Conservation (phyloP, 2,888 invertebrate species). For the Criorhina ranunculi region DNA sequence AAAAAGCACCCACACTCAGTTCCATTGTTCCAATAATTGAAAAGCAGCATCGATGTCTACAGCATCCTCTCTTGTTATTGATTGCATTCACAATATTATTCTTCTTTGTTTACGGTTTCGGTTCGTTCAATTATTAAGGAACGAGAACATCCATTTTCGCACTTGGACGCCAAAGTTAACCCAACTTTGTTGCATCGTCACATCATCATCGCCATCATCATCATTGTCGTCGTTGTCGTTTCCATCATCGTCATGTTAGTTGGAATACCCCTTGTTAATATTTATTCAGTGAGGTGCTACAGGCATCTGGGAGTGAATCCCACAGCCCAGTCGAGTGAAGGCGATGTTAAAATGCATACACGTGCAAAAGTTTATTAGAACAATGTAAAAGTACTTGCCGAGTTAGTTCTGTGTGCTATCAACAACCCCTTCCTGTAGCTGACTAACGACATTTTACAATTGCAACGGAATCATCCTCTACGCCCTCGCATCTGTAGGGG, state of each 20-base stretch:
- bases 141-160: conserved; percentile 46
- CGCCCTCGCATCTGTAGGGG: conserved; percentile 12
- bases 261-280: conserved; percentile 63
- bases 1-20: too few relatives aligned
- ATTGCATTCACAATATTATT: conserved; percentile 1
- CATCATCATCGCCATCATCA: conserved; percentile 19
- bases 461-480: conserved; percentile 24
- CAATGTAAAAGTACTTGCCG: conserved; percentile 35
- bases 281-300: conserved; percentile 67
- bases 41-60: conserved; percentile 1
- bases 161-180: conserved; percentile 46
- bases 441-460: conserved; percentile 50
- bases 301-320: conserved; percentile 42
- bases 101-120: neutral
- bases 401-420: conserved; percentile 23
- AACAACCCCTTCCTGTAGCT: neutral
- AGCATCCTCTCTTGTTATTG: neutral
- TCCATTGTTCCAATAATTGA: conserved; percentile 2
- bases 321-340: conserved; percentile 16
- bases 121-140: conserved; percentile 41
- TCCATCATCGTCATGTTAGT: conserved; percentile 54
- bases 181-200: conserved; percentile 51
- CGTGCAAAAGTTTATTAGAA: conserved; percentile 56
- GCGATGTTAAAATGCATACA: conserved; percentile 46
- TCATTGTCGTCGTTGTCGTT: conserved; percentile 29